Base-by-base conservation (phyloP, 30 jellyfish, hydroid and myxozoan species). In the Pseudorhiza aurosa region DNA sequence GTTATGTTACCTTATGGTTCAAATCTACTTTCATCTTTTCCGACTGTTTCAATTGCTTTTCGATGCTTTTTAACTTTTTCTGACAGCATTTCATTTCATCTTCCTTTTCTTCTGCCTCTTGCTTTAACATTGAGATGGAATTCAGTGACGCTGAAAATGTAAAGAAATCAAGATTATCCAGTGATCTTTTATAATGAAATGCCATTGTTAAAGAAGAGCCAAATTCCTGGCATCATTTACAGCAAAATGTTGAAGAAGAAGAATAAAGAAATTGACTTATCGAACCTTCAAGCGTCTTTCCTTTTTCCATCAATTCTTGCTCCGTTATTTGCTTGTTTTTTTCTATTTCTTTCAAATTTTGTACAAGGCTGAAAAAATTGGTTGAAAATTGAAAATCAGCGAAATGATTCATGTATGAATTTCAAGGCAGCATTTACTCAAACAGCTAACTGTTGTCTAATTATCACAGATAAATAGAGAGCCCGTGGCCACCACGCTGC, bases 1-100 rank as follows among this genome's bases (percentile, higher is more conserved):
- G n/a, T n/a, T n/a, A n/a, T n/a, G n/a, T n/a, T 21, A 79, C 92
- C 85, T 65, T 81, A 58, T 68, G 85, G 27, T 68, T 60, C 60
- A 81, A 31, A 18, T 81, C 92, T 15, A 35, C 19, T 65, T 67
- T 81, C 21, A 78, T 29, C 39, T 65, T 81, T 56, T 81, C 92
- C 0, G 85, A 22, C 55, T 46, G 69, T 43, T 55, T 67, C 68
- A 67, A 39, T 28, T 81, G 65, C 28, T 81, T 68, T 43, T 81
- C 92, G 3, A 51, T 18, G 11, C 47, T 59, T 26, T 81, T 68
- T 26, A 25, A 4, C 77, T 49, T 65, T 56, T 46, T 51, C 77
- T 65, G 85, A 1, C 50, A 12, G 5, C 50, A 85, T 51, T 51
- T 31, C 18, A 33, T 68, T 18, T 65, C 85, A 35, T 30, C 51